Percentiles rank a stretch among this genome's conserved stretches.
phyloP scores from a whole-genome alignment of 2,113 vertebrate genomes.

The Prunella fulvescens region DNA sequence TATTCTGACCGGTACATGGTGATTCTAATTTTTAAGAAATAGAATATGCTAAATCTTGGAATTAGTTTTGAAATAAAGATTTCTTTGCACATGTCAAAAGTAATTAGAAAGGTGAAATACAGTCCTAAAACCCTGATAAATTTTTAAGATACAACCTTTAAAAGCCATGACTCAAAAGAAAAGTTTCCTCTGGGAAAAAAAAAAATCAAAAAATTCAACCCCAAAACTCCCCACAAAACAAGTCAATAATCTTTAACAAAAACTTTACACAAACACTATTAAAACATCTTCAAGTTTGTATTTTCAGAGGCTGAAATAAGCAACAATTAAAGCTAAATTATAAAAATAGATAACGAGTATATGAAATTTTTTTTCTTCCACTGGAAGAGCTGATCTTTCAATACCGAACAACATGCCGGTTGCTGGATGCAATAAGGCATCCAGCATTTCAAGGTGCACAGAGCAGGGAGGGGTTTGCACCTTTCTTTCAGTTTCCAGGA shows the following conservation, averaged over 20 bases:
- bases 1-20: neutral
- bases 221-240: rapidly evolving
- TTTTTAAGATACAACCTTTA: neutral
- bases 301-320: neutral
- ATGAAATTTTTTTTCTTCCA: neutral
- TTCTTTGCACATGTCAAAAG: neutral
- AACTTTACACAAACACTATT: neutral
- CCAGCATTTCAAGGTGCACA: too few relatives aligned
- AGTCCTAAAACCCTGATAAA: neutral
- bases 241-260: too few relatives aligned
- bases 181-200: neutral
- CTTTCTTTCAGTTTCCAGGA: neutral
- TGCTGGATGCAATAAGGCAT: too few relatives aligned
- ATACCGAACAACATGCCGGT: neutral
- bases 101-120: neutral
- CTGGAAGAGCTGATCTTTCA: neutral
- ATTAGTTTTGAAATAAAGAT: neutral
- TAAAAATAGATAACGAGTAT: neutral
- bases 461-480: neutral
- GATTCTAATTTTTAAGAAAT: neutral
- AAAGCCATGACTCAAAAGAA: neutral
- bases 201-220: rapidly evolving
- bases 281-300: neutral
- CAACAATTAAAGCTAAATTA: neutral
- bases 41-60: neutral